Evolutionary conservation across 2,797 vertebrate genomes (phyloP).

Genomic region (Remorina albescens): DNA sequence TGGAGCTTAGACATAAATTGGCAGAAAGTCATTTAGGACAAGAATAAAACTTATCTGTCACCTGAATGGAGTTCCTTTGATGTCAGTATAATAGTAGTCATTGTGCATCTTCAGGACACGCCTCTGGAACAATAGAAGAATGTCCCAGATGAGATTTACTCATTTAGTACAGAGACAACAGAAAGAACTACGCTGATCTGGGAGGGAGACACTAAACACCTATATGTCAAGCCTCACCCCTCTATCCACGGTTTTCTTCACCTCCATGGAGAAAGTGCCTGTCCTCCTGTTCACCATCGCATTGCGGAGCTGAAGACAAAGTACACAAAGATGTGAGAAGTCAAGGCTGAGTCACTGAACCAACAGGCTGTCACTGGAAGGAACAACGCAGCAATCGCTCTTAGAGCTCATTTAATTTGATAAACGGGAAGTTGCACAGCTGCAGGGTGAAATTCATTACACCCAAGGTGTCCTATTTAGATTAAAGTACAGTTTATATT

Average conservation of each 20-base stretch:
- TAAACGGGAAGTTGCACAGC: neutral
- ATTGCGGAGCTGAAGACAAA: conserved; percentile 89
- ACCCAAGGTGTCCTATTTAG: conserved; percentile 9
- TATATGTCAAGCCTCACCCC: conserved; percentile 88
- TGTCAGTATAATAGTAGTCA: conserved; percentile 99
- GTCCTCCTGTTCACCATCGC: conserved; percentile 98
- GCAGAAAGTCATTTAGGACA: conserved; percentile 4
- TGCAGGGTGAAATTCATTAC: conserved; percentile 2
- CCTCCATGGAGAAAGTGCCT: conserved; percentile 98
- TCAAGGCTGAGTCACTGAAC: conserved; percentile 29
- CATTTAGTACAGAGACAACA: conserved; percentile 19
- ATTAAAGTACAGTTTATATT: conserved; percentile 15
- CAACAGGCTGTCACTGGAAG: neutral
- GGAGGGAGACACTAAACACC: conserved; percentile 19
- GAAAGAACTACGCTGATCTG: conserved; percentile 15
- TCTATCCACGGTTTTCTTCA: conserved; percentile 97
- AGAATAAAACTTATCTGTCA: conserved; percentile 59
- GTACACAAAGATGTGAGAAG: conserved; percentile 16
- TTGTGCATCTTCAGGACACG: conserved; percentile 98
- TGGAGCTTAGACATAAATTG: conserved; percentile 17
- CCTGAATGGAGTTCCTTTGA: conserved; percentile 99
- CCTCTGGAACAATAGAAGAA: conserved; percentile 85
- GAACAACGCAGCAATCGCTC: neutral
- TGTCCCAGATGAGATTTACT: conserved; percentile 24
- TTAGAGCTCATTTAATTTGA: conserved; percentile 10